Evolutionary conservation across 2,113 vertebrate species (phyloP).

Genomic region (Hyaena hyaena): DNA sequence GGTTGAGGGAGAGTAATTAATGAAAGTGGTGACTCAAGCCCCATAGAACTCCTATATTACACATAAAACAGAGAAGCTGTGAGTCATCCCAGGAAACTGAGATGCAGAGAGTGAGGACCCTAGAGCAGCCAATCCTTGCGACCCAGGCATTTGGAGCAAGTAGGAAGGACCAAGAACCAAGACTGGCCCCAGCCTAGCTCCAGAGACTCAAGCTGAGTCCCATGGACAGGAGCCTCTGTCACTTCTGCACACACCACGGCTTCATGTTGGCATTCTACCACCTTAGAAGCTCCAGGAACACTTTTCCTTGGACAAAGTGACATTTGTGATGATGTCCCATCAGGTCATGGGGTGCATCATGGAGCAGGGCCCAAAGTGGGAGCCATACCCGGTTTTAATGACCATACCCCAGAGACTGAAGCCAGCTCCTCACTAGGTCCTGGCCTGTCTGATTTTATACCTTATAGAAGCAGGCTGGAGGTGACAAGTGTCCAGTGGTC

Average conservation of each 20-base stretch:
- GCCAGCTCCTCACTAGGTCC: background rate
- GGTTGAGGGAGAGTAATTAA: background rate
- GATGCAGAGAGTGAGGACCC: background rate
- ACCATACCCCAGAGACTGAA: background rate
- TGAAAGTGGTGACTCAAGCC: background rate
- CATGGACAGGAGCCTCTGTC: background rate
- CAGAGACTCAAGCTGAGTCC: background rate
- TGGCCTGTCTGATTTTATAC: background rate
- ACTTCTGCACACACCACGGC: background rate
- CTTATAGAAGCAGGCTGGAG: background rate
- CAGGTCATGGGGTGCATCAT: rapidly evolving
- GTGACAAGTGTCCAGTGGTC: background rate
- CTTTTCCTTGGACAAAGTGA: background rate
- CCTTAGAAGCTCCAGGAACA: background rate
- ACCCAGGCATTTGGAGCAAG: too few species aligned
- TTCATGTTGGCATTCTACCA: background rate
- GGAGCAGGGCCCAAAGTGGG: background rate
- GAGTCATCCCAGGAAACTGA: background rate
- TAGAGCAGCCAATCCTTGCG: rapidly evolving
- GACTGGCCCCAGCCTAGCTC: background rate
- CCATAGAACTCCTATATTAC: background rate
- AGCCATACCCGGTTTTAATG: background rate
- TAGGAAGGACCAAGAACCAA: background rate
- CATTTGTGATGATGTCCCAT: background rate
- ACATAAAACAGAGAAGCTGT: background rate